These are phyloP conservation scores for Saguinus midas DNA, from an alignment of 2,113 vertebrate species.

Conservation along the genomic window DNA sequence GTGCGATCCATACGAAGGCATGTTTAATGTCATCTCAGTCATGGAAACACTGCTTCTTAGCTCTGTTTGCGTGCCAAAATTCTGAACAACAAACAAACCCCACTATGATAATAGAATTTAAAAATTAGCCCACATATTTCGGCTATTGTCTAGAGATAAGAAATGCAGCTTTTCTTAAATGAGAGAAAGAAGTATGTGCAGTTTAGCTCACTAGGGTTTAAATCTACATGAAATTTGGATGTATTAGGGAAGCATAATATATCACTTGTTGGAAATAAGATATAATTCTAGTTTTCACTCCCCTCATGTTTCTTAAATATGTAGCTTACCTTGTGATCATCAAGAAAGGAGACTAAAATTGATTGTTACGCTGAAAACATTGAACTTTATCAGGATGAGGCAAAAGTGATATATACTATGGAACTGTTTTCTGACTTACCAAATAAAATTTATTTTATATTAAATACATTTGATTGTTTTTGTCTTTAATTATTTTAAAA, in stretches of 20 bases:
- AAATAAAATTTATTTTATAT: not conserved
- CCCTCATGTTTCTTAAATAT: conserved; percentile 21
- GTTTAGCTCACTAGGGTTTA: conserved; percentile 13
- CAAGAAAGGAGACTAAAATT: conserved; percentile 2
- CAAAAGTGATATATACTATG: not conserved
- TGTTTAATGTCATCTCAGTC: conserved; percentile 51
- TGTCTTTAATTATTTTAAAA: conserved; percentile 12
- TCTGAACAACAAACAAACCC: conserved; percentile 29
- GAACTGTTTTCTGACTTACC: not conserved
- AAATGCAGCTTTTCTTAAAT: conserved; percentile 42
- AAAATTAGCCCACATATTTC: conserved; percentile 51
- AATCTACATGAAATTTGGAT: conserved; percentile 17
- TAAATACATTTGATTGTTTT: not conserved
- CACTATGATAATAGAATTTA: conserved; percentile 25
- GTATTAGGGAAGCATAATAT: not conserved
- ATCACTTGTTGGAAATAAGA: conserved; percentile 31
- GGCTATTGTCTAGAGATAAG: conserved; percentile 43
- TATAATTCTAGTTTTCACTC: not conserved
- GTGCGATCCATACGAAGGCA: not conserved
- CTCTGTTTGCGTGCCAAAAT: conserved; percentile 54
- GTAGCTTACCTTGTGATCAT: not conserved
- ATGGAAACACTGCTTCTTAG: conserved; percentile 45
- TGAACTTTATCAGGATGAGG: not conserved
- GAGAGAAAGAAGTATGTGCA: not conserved
- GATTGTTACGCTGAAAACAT: not conserved